These are phyloP conservation scores for Dyspetes luteomarginatus DNA, from an alignment of 2,888 invertebrate species.

Conservation along the genomic window DNA sequence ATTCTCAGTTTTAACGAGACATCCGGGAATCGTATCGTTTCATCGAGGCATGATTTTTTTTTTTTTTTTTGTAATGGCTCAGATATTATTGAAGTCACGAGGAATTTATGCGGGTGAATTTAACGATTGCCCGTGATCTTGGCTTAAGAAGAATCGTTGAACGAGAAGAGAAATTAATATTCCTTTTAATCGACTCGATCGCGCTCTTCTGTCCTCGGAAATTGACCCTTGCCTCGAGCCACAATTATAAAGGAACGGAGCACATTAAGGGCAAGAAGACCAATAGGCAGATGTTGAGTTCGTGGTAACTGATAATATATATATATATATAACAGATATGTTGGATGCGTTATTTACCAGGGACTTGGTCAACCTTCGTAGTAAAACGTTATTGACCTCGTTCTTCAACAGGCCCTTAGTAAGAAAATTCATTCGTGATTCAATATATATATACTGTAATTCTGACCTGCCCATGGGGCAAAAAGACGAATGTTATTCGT, in stretches of 20 bases:
- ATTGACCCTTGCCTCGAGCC: constrained; percentile 31
- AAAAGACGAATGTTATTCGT: no score
- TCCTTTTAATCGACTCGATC: constrained; percentile 49
- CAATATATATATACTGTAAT: neutral
- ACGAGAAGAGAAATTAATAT: constrained; percentile 44
- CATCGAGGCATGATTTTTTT: neutral
- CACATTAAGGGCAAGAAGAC: constrained; percentile 39
- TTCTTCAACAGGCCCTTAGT: constrained; percentile 22
- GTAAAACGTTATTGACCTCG: constrained; percentile 47
- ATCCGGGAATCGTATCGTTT: neutral
- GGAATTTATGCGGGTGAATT: neutral
- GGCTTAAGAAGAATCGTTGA: constrained; percentile 39
- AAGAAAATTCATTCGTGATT: constrained; percentile 7
- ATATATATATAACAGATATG: neutral
- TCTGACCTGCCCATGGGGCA: no score
- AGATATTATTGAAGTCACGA: neutral
- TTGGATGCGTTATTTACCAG: constrained; percentile 9
- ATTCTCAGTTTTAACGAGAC: neutral
- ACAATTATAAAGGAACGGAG: constrained; percentile 13
- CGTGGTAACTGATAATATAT: constrained; percentile 47
- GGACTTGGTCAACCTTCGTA: constrained; percentile 52
- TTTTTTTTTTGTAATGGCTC: neutral
- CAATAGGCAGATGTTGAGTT: constrained; percentile 26
- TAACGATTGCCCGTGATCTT: constrained; percentile 42
- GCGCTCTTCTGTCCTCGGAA: constrained; percentile 10